Base-by-base conservation (phyloP, 2,797 vertebrate species). In the Leucoraja ocellata region DNA sequence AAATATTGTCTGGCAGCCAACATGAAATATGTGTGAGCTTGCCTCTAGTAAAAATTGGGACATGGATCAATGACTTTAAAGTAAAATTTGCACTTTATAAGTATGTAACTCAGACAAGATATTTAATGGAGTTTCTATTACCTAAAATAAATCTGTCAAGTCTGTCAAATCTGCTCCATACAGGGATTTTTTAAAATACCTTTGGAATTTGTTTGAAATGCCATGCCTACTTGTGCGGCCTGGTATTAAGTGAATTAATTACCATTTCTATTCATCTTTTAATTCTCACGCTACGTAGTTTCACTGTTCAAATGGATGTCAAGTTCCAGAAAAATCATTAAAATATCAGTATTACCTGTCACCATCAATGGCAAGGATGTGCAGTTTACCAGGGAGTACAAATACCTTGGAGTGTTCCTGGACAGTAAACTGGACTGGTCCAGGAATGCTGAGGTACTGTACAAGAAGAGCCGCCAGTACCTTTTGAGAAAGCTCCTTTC, bases 1-100 rank as follows among this genome's bases (percentile, higher is more conserved):
- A 92, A 58, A 74, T 4, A 76, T 76, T 54, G 71, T 39, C 90
- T 58, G 7, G 90, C 90, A 92, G 76, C 90, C 39, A 92, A 92
- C 71, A 18, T n/a, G 23, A 92, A 76, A 76, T 92, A 92, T 92
- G 71, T 18, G 90, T 76, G 71, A 74, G 71, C 71, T 76, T 92
- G 39, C 90, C 21, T 5, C 23, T 28, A 74, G 71, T 25, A 92
- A 92, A 76, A 76, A 46, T 76, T n/a, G 39, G 90, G 90, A 74
- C 36, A 76, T 92, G 39, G 71, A 92, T 92, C 71, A 46, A n/a
- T 7, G 9, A 74, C 25, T 92, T 74, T 28, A 74, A 91, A 74
- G 36, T 74, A 91, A 74, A 46, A 23, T 91, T 46, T 92, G 36
- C 10, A 54, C 68, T 91, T 91, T 39, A 91, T 46, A 92, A 92